Conservation (phyloP, 2,113 vertebrate species). For the Amia ocellicauda region DNA sequence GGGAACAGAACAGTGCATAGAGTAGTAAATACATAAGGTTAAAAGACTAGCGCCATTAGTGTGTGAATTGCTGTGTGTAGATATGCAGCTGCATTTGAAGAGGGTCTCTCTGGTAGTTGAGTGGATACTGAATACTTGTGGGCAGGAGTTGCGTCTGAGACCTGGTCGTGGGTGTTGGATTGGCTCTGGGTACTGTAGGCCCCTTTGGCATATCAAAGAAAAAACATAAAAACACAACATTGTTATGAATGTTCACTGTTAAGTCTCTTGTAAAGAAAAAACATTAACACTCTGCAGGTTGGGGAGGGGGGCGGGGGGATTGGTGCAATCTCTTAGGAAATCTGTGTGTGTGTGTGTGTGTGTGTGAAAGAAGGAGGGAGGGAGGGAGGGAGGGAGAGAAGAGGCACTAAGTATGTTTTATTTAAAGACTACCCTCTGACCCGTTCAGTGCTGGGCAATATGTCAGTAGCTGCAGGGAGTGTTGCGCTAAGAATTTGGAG, state of each 20-base stretch:
- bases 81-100: too few species aligned
- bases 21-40: too few species aligned
- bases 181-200: neutral
- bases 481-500: conserved; percentile 22
- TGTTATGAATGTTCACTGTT: neutral
- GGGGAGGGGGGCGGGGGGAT: conserved; percentile 6
- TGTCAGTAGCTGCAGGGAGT: conserved; percentile 25
- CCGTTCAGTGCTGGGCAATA: conserved; percentile 21
- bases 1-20: too few species aligned
- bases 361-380: conserved; percentile 16
- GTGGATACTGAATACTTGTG: too few species aligned
- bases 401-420: conserved; percentile 47
- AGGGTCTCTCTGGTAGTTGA: too few species aligned
- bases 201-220: conserved; percentile 16
- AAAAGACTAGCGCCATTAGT: too few species aligned
- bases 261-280: neutral
- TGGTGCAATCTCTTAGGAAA: conserved; percentile 17
- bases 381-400: conserved; percentile 28
- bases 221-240: too few species aligned
- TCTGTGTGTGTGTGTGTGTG: neutral
- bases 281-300: neutral
- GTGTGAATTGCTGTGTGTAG: too few species aligned
- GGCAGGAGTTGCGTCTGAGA: neutral
- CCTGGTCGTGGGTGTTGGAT: neutral
- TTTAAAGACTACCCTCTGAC: conserved; percentile 42